Percentiles rank a stretch among this genome's conserved stretches.
Evolutionary conservation across 2,888 invertebrate species (phyloP).

Genomic region (Amphipoea lucens): DNA sequence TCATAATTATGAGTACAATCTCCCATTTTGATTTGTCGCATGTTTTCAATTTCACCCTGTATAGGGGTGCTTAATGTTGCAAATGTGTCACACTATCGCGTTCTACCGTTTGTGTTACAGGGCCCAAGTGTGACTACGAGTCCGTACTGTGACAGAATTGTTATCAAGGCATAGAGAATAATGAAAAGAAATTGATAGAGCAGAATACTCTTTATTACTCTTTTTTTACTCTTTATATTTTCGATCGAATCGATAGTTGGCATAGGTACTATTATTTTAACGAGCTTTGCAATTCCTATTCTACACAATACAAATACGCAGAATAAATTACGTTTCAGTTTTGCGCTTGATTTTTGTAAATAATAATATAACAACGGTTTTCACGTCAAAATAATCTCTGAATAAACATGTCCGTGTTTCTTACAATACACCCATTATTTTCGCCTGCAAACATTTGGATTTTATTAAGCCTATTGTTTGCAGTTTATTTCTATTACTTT

Average conservation of each 20-base stretch:
- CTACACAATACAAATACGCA: neutral
- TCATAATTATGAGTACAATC: no score
- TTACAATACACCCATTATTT: constrained; percentile 23
- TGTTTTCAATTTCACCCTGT: no score
- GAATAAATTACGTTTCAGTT: neutral
- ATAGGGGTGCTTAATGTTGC: no score
- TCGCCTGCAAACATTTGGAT: constrained; percentile 28
- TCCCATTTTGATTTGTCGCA: no score
- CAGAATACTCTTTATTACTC: no score
- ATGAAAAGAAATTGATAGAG: neutral
- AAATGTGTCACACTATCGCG: no score
- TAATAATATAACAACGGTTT: neutral
- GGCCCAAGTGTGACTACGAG: no score
- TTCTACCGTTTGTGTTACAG: no score
- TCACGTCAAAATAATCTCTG: neutral
- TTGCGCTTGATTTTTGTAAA: constrained; percentile 5
- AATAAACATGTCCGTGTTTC: constrained; percentile 20
- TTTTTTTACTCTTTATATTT: neutral
- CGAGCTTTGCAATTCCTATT: neutral
- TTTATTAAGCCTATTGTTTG: constrained; percentile 35
- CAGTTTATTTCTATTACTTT: constrained; percentile 2
- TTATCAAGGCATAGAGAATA: neutral
- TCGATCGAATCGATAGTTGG: no score
- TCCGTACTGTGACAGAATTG: neutral
- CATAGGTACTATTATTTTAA: neutral